A percentile compares a stretch with the other conserved stretches of the same genome.
phyloP scores from a whole-genome alignment of 2,113 vertebrate species.

The Pachypanchax playfairii region DNA sequence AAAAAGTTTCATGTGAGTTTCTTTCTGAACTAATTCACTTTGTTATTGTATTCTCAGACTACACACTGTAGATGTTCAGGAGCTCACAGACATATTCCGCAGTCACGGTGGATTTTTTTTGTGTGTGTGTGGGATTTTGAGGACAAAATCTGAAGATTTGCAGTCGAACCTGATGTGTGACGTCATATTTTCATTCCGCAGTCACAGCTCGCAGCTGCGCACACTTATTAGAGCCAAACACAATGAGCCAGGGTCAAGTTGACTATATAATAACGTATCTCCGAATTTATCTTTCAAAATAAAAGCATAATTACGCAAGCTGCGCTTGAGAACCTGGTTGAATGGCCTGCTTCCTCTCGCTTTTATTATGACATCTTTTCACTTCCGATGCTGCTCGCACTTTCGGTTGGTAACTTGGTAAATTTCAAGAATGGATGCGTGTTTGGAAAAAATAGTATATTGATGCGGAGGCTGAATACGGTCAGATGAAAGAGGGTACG shows the following conservation, averaged over 20 bases:
- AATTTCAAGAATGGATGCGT: constrained; percentile 24
- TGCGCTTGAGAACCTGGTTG: fast-evolving
- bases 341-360: neutral
- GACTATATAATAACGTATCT: fast-evolving
- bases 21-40: no score
- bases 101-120: no score
- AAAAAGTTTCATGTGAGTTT: no score
- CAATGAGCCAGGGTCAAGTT: neutral
- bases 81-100: no score
- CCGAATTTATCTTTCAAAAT: constrained; percentile 42
- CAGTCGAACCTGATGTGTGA: constrained; percentile 25
- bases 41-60: no score
- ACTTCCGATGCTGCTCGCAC: constrained; percentile 8
- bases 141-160: neutral
- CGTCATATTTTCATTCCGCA: constrained; percentile 47
- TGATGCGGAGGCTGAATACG: constrained; percentile 37
- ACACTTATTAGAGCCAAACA: constrained; percentile 11
- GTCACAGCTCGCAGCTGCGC: constrained; percentile 62
- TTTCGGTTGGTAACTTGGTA: neutral
- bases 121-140: no score
- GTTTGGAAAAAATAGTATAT: constrained; percentile 19
- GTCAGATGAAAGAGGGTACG: constrained; percentile 35
- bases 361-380: neutral
- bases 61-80: no score
- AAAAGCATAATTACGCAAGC: constrained; percentile 5